Percentiles rank a stretch among this genome's conserved stretches.
These are phyloP conservation scores for Hydrozoanthus gracilis DNA, from an alignment of 92 coral and sea anemone genomes.

Conservation along the genomic window DNA sequence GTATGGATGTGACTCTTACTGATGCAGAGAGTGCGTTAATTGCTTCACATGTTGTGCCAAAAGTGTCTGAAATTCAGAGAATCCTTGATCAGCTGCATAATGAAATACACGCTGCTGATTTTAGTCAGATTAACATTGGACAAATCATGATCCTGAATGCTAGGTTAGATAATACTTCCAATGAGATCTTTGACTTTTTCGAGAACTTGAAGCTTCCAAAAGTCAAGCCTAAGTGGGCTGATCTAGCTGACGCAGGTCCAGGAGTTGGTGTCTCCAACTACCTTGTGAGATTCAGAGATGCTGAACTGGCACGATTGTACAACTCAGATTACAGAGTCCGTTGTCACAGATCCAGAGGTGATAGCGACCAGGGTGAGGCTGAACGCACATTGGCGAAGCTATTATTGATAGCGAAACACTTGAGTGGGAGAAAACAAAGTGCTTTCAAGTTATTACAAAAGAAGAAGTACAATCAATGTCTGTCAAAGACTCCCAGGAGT, in stretches of 20 bases:
- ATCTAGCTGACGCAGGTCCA: conserved; percentile 49
- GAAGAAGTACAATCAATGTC: conserved; percentile 23
- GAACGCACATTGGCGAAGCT: conserved; percentile 32
- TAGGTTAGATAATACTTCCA: background rate
- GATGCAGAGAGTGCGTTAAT: background rate
- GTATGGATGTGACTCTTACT: background rate
- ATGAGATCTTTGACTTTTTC: background rate
- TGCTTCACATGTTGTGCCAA: background rate
- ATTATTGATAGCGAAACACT: conserved; percentile 18
- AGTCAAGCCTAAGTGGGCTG: conserved; percentile 26
- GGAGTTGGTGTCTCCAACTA: conserved; percentile 42
- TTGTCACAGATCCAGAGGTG: conserved; percentile 42
- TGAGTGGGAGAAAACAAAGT: background rate
- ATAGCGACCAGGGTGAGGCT: conserved; percentile 34
- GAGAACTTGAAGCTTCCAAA: background rate
- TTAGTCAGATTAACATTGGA: background rate
- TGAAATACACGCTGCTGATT: background rate
- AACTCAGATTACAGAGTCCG: conserved; percentile 20
- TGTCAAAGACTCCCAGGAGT: background rate
- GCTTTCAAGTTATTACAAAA: conserved; percentile 37
- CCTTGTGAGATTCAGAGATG: conserved; percentile 21
- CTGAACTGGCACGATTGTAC: conserved; percentile 21
- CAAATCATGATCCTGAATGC: conserved; percentile 3
- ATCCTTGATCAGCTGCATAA: conserved; percentile 27
- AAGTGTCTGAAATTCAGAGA: background rate